These are phyloP conservation scores for Pachymerium ferrugineum DNA, from an alignment of 2,888 invertebrate species.

Conservation along the genomic window DNA sequence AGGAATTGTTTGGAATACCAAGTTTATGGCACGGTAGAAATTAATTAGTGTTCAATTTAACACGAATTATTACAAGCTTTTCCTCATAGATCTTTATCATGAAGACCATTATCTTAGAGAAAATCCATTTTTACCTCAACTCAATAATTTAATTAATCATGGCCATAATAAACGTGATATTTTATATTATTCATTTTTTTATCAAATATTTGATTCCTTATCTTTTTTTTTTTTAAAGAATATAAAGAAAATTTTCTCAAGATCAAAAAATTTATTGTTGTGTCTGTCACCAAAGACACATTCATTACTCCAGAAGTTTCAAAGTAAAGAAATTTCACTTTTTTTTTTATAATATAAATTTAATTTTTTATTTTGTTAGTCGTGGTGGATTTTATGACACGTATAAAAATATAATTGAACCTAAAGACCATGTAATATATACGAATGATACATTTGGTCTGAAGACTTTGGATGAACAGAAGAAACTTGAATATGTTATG, in stretches of 20 bases:
- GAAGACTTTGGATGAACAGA: too few species aligned
- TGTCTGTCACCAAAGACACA: constrained; percentile 86
- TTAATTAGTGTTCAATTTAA: too few species aligned
- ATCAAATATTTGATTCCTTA: too few species aligned
- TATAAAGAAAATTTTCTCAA: constrained; percentile 61
- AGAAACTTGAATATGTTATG: not conserved
- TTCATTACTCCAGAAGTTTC: constrained; percentile 95
- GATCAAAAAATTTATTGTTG: constrained; percentile 68
- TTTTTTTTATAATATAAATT: not conserved
- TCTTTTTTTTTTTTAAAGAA: not conserved
- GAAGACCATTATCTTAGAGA: too few species aligned
- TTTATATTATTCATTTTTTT: not conserved
- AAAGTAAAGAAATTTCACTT: constrained; percentile 56
- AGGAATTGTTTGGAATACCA: too few species aligned
- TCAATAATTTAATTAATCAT: too few species aligned
- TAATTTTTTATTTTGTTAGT: not conserved
- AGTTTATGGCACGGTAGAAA: too few species aligned
- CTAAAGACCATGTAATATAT: constrained; percentile 50
- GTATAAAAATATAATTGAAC: not conserved
- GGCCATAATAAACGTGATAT: not conserved
- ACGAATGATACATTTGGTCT: too few species aligned
- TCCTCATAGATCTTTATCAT: too few species aligned
- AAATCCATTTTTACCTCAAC: too few species aligned
- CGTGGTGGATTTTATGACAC: not conserved
- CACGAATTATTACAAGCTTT: too few species aligned